Evolutionary conservation across 2,797 vertebrate genomes (phyloP), one percentile per base, ranked within the genome.

Genomic region (Oreochromis mossambicus): DNA sequence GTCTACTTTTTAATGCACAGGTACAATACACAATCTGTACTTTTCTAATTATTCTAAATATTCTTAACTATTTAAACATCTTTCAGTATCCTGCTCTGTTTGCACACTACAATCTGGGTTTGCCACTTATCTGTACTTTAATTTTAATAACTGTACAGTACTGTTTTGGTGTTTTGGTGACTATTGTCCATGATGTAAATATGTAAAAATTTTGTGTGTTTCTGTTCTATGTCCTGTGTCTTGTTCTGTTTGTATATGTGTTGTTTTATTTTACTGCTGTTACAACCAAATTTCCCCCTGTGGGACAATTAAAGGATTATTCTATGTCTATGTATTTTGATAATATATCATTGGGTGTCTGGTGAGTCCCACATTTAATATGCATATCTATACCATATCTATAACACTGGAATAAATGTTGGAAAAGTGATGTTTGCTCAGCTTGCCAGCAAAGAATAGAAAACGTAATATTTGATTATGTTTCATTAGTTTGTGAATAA

Each of bases 161-260:
- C 29, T 34, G 1, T 58, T 58, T 58, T 58, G 29, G 15, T 34
- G 1, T 58, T 58, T 58, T 58, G 29, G 15, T 58, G 32, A 58
- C 29, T 58, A 58, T 34, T 58, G 29, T 32, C 15, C 56, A 58
- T 34, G 56, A 58, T 34, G 8, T 58, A 58, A 58, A 58, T 58
- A 0, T 58, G 56, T 17, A 58, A 58, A 17, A 3, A 0, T 0
- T 0, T 32, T 32, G 55, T 58, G 56, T 32, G 56, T 58, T 58
- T 58, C 29, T 58, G 56, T 58, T 56, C 24, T 56, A 29, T 15
- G 29, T 19, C 56, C 5, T 58, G 15, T 58, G 56, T 58, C 56
- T 34, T 58, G 56, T 11, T 58, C 8, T 19, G 2, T 58, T 58
- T 58, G 56, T 34, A 58, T 34, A 34, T 34, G 29, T 58, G 24